phyloP scores from a whole-genome alignment of 1,140 invertebrate species.

The Cydia splendana region DNA sequence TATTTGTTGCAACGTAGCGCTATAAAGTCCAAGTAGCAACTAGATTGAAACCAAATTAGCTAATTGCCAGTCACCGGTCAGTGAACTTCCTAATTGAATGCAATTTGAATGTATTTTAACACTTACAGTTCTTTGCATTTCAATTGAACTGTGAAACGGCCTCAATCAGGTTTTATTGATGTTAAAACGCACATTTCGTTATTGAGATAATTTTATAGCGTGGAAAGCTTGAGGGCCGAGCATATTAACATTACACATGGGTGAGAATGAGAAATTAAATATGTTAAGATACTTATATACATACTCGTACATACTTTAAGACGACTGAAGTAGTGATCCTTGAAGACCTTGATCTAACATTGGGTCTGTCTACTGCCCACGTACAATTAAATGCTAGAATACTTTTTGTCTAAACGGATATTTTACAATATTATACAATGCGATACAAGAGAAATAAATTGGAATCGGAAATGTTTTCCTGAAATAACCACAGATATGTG shows the following conservation, averaged over 20 bases:
- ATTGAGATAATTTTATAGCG: background rate
- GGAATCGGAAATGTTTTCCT: no score
- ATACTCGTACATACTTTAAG: background rate
- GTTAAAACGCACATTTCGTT: conserved; percentile 11
- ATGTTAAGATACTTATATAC: no score
- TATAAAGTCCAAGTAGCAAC: conserved; percentile 29
- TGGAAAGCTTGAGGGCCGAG: no score
- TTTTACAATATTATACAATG: background rate
- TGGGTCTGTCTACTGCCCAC: background rate
- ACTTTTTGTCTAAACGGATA: background rate
- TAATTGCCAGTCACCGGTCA: conserved; percentile 53
- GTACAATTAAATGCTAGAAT: background rate
- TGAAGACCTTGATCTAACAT: background rate
- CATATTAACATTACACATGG: no score
- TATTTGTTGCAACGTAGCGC: conserved; percentile 26
- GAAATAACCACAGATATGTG: no score
- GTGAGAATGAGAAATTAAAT: no score
- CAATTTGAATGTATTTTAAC: conserved; percentile 52
- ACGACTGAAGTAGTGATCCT: background rate
- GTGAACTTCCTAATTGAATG: conserved; percentile 61
- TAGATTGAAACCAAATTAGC: conserved; percentile 47
- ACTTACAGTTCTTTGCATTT: conserved; percentile 47
- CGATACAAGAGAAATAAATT: background rate
- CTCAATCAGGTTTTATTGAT: conserved; percentile 5
- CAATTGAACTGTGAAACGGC: conserved; percentile 49